Percentiles rank a stretch among this genome's conserved stretches.
Evolutionary conservation across 2,113 vertebrate species (phyloP).

Genomic region (Dendropsophus ebraccatus): DNA sequence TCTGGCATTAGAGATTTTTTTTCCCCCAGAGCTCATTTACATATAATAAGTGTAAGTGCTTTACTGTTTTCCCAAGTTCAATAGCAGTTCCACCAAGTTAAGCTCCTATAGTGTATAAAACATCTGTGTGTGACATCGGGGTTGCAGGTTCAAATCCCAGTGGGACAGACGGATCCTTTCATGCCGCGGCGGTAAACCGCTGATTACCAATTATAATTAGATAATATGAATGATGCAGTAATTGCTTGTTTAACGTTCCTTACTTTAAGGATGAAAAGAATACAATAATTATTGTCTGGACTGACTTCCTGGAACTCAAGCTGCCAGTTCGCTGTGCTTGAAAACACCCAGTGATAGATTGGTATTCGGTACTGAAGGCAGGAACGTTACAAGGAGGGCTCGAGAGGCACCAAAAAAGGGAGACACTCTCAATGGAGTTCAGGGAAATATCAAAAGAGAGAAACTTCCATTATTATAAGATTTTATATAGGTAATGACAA

Average conservation of each 20-base stretch:
- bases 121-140: slow-evolving; percentile 53
- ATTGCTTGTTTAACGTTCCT: slow-evolving; percentile 53
- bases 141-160: slow-evolving; percentile 37
- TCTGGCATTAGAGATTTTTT: neutral
- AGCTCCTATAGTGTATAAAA: slow-evolving; percentile 7
- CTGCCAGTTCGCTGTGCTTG: slow-evolving; percentile 36
- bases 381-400: slow-evolving; percentile 13
- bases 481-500: neutral
- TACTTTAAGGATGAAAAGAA: slow-evolving; percentile 49
- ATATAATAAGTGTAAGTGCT: neutral
- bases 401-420: slow-evolving; percentile 31
- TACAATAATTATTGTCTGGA: slow-evolving; percentile 50
- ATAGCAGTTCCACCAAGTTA: neutral
- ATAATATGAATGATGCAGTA: slow-evolving; percentile 53
- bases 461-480: neutral
- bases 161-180: slow-evolving; percentile 38
- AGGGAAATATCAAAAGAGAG: neutral
- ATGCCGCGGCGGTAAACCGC: slow-evolving; percentile 47
- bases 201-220: slow-evolving; percentile 56
- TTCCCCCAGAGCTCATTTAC: neutral
- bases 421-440: neutral
- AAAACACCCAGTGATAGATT: slow-evolving; percentile 43
- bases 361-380: slow-evolving; percentile 25
- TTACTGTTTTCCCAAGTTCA: neutral
- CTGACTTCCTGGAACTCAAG: slow-evolving; percentile 37